These are phyloP conservation scores for Yoshiicerus persimilis DNA, from an alignment of 1,140 invertebrate species.

Conservation along the genomic window DNA sequence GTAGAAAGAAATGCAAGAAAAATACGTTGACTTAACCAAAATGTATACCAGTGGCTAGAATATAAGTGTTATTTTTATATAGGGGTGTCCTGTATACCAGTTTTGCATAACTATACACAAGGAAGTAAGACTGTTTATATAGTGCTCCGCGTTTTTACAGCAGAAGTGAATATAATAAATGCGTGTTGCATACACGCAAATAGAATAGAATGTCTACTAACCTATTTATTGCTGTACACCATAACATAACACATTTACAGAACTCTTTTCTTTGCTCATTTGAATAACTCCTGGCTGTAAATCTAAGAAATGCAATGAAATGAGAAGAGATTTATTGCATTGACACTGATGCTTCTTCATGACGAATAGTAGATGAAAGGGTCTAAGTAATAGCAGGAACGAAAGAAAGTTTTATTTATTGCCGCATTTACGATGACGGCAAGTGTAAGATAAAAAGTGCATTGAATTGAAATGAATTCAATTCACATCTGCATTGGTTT, in stretches of 20 bases:
- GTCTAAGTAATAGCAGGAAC: neutral
- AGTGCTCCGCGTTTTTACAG: no score
- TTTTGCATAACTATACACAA: no score
- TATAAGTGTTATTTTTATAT: no score
- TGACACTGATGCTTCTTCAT: neutral
- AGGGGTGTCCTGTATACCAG: no score
- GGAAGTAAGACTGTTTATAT: no score
- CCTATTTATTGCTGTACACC: neutral
- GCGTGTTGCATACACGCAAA: neutral
- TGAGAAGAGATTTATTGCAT: neutral
- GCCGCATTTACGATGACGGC: neutral
- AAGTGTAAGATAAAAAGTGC: slow-evolving; percentile 11
- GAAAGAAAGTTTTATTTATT: slow-evolving; percentile 13
- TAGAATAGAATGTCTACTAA: neutral
- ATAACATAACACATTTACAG: neutral
- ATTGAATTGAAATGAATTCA: neutral
- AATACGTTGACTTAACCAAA: neutral
- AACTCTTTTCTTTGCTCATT: neutral
- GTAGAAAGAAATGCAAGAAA: neutral
- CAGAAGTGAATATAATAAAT: no score
- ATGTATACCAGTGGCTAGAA: neutral
- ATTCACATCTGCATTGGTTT: neutral
- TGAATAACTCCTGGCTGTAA: neutral
- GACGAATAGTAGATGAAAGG: neutral
- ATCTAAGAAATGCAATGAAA: neutral